Evolutionary conservation across 2,113 vertebrate genomes (phyloP), one percentile per base, ranked within the genome.

Genomic region (Phrynosoma blainvillii): DNA sequence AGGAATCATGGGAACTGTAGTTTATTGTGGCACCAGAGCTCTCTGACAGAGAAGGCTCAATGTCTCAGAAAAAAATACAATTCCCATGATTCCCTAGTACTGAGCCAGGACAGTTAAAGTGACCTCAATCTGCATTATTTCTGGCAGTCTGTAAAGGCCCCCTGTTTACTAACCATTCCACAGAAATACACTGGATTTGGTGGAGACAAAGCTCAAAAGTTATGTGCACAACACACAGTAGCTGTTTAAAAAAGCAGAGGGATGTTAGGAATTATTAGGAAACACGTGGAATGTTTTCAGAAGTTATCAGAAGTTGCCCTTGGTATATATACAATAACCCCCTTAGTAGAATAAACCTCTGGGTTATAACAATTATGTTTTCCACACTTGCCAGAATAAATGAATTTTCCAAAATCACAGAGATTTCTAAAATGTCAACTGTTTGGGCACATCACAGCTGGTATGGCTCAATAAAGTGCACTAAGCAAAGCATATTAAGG

Each of bases 401-500:
- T 65, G 13, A 32, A 86, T 90, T 71, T 0, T 5, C 52, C 2
- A 76, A 84, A 90, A 62, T 36, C 74, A 84, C 0, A 79, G 74
- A 3, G 70, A 89, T 32, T 87, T 62, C 90, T 84, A 3, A 27
- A 86, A 81, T 74, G 20, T 66, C 30, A 87, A 52, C 20, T 23
- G 25, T 81, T 23, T 84, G 84, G 77, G 84, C 1, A 0, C 65
- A 87, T 81, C 88, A 82, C 79, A 90, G 70, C 25, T 84, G n/a
- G 36, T 75, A 5, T 1, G 23, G 71, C 88, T 84, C 79, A 85
- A 85, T 7, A 75, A 4, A 10, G 23, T 2, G 52, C 76, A 42
- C 42, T 77, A 91, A 65, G 84, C 84, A 92, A 77, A 91, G 90
- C 78, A 84, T 52, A 32, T 82, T 79, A 77, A 81, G 14, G 66